These are phyloP conservation scores for Nibea coibor DNA, from an alignment of 2,113 vertebrate species.

Conservation along the genomic window DNA sequence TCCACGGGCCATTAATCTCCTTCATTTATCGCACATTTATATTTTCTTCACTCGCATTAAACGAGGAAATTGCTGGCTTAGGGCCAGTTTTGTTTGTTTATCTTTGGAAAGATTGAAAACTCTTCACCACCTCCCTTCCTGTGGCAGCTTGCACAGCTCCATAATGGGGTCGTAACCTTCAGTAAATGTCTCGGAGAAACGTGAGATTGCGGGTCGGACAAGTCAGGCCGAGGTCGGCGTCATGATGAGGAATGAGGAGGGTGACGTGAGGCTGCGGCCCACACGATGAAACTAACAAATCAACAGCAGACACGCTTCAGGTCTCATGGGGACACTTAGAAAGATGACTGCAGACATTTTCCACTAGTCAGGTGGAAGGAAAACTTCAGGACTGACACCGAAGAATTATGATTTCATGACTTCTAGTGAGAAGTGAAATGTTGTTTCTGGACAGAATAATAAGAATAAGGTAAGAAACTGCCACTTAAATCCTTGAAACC, in stretches of 20 bases:
- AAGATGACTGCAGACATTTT: not conserved
- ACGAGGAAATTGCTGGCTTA: not conserved
- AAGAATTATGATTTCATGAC: not conserved
- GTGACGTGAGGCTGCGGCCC: not conserved
- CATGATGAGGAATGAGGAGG: conserved; percentile 39
- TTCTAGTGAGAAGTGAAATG: not conserved
- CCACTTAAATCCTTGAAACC: too few species aligned
- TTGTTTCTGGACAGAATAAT: too few species aligned
- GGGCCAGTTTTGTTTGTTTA: not conserved
- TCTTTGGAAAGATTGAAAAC: not conserved
- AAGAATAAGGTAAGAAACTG: too few species aligned
- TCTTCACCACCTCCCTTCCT: not conserved
- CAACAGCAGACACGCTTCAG: conserved; percentile 3
- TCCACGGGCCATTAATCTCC: conserved; percentile 2
- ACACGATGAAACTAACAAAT: conserved; percentile 14
- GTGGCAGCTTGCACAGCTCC: not conserved
- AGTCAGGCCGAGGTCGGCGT: conserved; percentile 33
- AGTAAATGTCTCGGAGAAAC: conserved; percentile 19
- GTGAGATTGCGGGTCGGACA: not conserved
- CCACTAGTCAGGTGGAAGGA: not conserved
- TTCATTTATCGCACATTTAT: not conserved
- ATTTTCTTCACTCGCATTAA: not conserved
- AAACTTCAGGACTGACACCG: not conserved
- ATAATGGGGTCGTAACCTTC: conserved; percentile 38
- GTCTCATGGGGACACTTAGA: not conserved